These are phyloP conservation scores for Aptenodytes forsteri DNA, from an alignment of 2,113 vertebrate genomes.

Conservation along the genomic window DNA sequence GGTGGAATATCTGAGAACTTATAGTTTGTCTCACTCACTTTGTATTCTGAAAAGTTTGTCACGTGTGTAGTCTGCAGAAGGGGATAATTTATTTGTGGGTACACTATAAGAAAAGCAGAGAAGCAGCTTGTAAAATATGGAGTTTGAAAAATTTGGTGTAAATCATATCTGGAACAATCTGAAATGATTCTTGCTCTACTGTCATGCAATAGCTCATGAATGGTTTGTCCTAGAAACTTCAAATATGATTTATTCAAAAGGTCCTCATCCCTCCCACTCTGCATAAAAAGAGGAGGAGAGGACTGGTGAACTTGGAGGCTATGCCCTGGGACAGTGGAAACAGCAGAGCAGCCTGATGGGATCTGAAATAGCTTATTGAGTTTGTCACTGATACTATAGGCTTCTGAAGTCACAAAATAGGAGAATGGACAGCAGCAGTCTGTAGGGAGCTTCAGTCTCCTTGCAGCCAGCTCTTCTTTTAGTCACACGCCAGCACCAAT, in stretches of 20 bases:
- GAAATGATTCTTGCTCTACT: neutral
- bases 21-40: neutral
- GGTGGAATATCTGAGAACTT: neutral
- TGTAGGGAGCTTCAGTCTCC: neutral
- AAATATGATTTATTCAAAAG: slow-evolving; percentile 42
- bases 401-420: neutral
- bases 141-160: neutral
- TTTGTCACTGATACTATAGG: neutral
- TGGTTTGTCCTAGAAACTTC: slow-evolving; percentile 60
- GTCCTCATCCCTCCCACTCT: neutral
- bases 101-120: neutral
- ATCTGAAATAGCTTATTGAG: slow-evolving; percentile 16
- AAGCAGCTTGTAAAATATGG: neutral
- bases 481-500: neutral
- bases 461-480: neutral
- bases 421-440: slow-evolving; percentile 2
- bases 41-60: neutral
- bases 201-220: slow-evolving; percentile 9
- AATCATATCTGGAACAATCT: slow-evolving; percentile 24
- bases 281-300: neutral
- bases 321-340: neutral
- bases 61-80: neutral
- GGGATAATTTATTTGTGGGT: neutral
- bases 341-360: neutral
- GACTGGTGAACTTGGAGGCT: neutral